These are phyloP conservation scores for Octonoba sinensis DNA, from an alignment of 2,888 invertebrate genomes.

Conservation along the genomic window DNA sequence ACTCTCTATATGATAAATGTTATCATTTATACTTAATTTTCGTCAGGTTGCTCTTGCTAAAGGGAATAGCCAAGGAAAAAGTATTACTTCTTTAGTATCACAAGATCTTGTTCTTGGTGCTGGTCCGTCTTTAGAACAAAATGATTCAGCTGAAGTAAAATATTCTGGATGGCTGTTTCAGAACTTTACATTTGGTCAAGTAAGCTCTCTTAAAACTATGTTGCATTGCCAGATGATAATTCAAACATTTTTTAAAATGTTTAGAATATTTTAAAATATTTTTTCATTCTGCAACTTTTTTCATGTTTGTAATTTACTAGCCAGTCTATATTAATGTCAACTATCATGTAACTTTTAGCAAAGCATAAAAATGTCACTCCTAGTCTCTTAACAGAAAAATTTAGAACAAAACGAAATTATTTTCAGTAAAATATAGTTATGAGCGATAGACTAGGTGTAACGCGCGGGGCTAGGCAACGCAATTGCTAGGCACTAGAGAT, in stretches of 20 bases:
- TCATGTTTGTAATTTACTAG: too few relatives aligned
- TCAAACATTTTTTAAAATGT: neutral
- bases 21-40: neutral
- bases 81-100: constrained; percentile 21
- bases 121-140: constrained; percentile 43
- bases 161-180: constrained; percentile 50
- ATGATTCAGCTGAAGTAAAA: constrained; percentile 51
- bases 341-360: too few relatives aligned
- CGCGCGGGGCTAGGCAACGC: too few relatives aligned
- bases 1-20: too few relatives aligned
- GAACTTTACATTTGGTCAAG: constrained; percentile 50
- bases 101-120: constrained; percentile 57
- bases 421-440: too few relatives aligned
- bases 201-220: constrained; percentile 16
- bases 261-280: neutral
- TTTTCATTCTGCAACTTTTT: too few relatives aligned
- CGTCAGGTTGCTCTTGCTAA: constrained; percentile 57
- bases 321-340: too few relatives aligned
- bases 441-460: too few relatives aligned
- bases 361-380: too few relatives aligned
- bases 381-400: too few relatives aligned
- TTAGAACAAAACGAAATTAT: too few relatives aligned
- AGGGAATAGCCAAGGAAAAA: constrained; percentile 41
- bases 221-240: neutral
- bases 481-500: too few relatives aligned